Percentiles rank a stretch among this genome's conserved stretches.
Evolutionary conservation across 1,140 invertebrate genomes (phyloP).

Genomic region (Radopholus similis): DNA sequence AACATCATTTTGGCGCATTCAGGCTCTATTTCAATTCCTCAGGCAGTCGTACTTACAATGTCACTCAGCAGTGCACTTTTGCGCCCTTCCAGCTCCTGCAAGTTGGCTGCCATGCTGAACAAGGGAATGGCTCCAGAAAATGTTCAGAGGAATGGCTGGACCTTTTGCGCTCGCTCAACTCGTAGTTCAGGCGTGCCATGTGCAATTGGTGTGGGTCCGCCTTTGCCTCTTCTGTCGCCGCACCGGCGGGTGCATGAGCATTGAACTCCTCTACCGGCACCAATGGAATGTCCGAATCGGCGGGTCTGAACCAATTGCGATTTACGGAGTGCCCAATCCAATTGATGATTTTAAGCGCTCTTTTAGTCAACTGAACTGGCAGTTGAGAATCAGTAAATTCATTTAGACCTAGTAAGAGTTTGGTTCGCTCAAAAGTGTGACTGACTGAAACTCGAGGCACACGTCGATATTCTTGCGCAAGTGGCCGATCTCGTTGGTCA

Average conservation of each 20-base stretch:
- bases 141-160: background rate
- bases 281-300: constrained; percentile 23
- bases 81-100: constrained; percentile 35
- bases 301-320: constrained; percentile 1
- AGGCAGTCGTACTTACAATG: too few species aligned
- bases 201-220: constrained; percentile 23
- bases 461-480: constrained; percentile 29
- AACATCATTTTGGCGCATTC: too few species aligned
- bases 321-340: too few species aligned
- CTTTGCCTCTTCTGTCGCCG: background rate
- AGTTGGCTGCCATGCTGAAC: constrained; percentile 20
- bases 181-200: constrained; percentile 29
- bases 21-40: too few species aligned
- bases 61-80: constrained; percentile 32
- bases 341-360: too few species aligned
- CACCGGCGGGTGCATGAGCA: constrained; percentile 4
- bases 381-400: background rate
- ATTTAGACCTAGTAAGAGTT: background rate
- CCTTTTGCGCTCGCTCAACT: constrained; percentile 29
- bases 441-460: constrained; percentile 28
- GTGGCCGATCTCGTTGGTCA: constrained; percentile 29
- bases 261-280: constrained; percentile 23
- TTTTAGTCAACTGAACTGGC: too few species aligned
- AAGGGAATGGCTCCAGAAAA: background rate
- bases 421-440: background rate